Evolutionary conservation across 1,140 invertebrate genomes (phyloP).

Genomic region (Hestina assimilis): DNA sequence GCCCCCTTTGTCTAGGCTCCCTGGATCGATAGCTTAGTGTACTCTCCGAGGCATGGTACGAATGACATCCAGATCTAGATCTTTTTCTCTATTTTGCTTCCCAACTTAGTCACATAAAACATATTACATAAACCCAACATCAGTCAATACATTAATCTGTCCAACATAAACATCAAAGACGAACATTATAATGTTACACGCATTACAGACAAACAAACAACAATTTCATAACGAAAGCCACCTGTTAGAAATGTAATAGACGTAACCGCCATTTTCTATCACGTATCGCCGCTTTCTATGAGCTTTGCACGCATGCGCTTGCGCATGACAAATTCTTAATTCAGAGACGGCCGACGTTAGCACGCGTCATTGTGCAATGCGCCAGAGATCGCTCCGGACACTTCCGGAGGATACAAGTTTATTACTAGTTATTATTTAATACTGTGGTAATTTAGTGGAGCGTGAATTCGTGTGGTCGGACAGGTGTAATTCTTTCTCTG

Average conservation of each 20-base stretch:
- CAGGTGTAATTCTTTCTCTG: too few species aligned
- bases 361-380: conserved; percentile 17
- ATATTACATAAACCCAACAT: too few species aligned
- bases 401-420: conserved; percentile 16
- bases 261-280: conserved; percentile 26
- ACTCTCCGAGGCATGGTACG: too few species aligned
- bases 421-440: background rate
- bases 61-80: too few species aligned
- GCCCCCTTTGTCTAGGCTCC: too few species aligned
- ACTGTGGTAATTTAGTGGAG: background rate
- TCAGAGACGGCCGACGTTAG: background rate
- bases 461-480: too few species aligned
- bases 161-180: background rate
- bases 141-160: too few species aligned
- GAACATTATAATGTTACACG: conserved; percentile 4
- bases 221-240: conserved; percentile 19
- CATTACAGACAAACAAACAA: background rate
- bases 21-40: too few species aligned
- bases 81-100: too few species aligned
- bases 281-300: conserved; percentile 31
- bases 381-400: conserved; percentile 1
- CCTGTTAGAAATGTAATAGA: conserved; percentile 23
- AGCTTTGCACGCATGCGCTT: conserved; percentile 27
- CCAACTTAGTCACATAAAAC: too few species aligned
- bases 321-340: conserved; percentile 30